These are phyloP conservation scores for Apantesis nais DNA, from an alignment of 2,888 invertebrate species.

Conservation along the genomic window DNA sequence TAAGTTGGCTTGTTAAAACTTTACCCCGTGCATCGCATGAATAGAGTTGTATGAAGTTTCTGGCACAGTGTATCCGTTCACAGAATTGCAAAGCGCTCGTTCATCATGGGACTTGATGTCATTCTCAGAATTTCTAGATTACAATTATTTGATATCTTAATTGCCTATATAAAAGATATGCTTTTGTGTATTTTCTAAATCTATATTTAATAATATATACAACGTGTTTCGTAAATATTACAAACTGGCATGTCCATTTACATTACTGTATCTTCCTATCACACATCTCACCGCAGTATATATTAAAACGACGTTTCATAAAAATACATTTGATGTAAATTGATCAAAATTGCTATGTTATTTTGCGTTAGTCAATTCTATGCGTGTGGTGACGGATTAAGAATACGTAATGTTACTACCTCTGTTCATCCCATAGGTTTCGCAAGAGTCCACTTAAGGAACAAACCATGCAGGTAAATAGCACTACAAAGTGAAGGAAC, in stretches of 20 bases:
- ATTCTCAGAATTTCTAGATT: conserved; percentile 45
- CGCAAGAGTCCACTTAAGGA: too few species aligned
- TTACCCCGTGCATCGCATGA: conserved; percentile 73
- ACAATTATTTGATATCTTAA: conserved; percentile 57
- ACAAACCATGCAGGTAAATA: too few species aligned
- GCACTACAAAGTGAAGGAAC: too few species aligned
- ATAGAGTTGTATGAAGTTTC: conserved; percentile 73
- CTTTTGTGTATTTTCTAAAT: neutral
- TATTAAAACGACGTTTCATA: neutral
- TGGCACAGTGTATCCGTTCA: conserved; percentile 63
- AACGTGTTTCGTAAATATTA: neutral
- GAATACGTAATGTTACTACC: too few species aligned
- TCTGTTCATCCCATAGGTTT: too few species aligned
- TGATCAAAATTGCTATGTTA: neutral
- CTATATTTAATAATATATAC: neutral
- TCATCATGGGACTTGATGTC: conserved; percentile 60
- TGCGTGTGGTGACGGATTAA: too few species aligned
- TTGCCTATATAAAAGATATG: conserved; percentile 36
- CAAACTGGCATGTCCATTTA: neutral
- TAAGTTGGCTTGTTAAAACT: conserved; percentile 86
- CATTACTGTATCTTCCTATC: neutral
- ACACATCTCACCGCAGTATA: neutral
- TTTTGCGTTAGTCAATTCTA: neutral
- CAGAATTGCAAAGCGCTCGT: conserved; percentile 65
- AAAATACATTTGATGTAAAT: neutral